These are phyloP conservation scores for Thymelicus sylvestris DNA, from an alignment of 2,888 invertebrate species.

Conservation along the genomic window DNA sequence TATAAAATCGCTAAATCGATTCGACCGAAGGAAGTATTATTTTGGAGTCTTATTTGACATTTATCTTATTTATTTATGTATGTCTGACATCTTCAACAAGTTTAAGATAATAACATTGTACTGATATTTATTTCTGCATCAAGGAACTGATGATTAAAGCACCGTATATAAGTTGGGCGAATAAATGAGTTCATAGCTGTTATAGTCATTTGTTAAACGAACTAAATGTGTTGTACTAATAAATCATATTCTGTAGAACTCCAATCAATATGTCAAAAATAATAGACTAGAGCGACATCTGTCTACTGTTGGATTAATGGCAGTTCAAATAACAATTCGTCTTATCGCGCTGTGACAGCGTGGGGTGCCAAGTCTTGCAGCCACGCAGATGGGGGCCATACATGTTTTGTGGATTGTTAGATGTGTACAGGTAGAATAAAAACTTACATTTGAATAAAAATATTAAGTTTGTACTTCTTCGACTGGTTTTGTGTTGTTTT, in stretches of 20 bases:
- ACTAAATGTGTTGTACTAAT: not conserved
- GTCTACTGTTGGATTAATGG: conserved; percentile 76
- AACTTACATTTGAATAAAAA: too few species aligned
- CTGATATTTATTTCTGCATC: too few species aligned
- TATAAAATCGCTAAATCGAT: too few species aligned
- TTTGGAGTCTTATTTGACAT: too few species aligned
- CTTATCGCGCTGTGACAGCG: conserved; percentile 71
- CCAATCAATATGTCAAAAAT: conserved; percentile 72
- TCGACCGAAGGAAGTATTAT: too few species aligned
- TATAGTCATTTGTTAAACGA: conserved; percentile 1
- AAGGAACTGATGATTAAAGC: too few species aligned
- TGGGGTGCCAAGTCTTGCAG: conserved; percentile 63
- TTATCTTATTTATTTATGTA: too few species aligned
- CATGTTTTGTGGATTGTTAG: conserved; percentile 25
- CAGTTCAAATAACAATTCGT: conserved; percentile 82
- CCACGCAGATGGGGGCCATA: conserved; percentile 61
- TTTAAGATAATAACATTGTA: too few species aligned
- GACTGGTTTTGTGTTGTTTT: too few species aligned
- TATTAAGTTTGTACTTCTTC: too few species aligned
- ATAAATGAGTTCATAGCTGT: not conserved
- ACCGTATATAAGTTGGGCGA: too few species aligned
- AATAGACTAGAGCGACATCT: conserved; percentile 79
- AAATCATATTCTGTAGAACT: conserved; percentile 18
- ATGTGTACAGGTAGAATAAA: not conserved
- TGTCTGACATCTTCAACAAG: too few species aligned